These are phyloP conservation scores for Muscicapa striata DNA, from an alignment of 2,797 vertebrate genomes.

Conservation along the genomic window DNA sequence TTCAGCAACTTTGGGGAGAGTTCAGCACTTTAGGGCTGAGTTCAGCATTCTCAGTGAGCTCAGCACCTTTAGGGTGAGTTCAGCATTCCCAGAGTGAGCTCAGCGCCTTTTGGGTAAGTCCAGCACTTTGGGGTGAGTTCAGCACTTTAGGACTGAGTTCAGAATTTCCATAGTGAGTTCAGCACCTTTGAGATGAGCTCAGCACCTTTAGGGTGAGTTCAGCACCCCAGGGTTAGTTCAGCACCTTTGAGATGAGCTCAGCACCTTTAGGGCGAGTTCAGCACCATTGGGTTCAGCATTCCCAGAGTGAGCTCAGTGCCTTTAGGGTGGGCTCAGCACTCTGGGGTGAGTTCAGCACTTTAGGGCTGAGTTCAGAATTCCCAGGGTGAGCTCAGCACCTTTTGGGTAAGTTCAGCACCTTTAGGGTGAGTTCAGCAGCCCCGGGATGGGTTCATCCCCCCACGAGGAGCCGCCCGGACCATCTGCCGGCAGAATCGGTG, in stretches of 20 bases:
- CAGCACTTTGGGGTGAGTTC: accelerated
- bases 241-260: not conserved
- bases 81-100: not conserved
- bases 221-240: not conserved
- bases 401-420: accelerated
- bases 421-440: accelerated
- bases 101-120: not conserved
- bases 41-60: not conserved
- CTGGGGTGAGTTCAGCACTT: accelerated
- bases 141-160: not conserved
- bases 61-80: not conserved
- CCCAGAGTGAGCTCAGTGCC: accelerated
- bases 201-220: not conserved
- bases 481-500: not conserved
- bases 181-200: not conserved
- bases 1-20: not conserved
- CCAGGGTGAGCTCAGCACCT: not conserved
- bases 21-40: not conserved
- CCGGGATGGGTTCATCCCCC: not conserved
- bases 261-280: accelerated
- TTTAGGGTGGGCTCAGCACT: not conserved
- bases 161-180: accelerated
- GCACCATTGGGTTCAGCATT: accelerated
- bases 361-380: too few relatives aligned
- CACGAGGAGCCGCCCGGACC: accelerated